A percentile compares a stretch with the other conserved stretches of the same genome.
Evolutionary conservation across 2,797 vertebrate species (phyloP).

Genomic region (Acrossocheilus wenchowensis): DNA sequence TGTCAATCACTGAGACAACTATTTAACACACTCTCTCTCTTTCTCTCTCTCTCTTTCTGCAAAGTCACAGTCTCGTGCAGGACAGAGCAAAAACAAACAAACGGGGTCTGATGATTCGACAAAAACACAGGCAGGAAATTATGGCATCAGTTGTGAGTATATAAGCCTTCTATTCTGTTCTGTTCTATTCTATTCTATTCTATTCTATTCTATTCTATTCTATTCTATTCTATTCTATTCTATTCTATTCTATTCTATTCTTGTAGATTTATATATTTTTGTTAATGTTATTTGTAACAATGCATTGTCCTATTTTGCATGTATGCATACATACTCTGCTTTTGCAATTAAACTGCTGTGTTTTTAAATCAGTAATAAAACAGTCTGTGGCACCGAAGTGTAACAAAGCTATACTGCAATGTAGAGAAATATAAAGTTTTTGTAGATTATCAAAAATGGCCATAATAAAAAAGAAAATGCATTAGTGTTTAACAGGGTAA

Average conservation of each 20-base stretch:
- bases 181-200: too few relatives aligned
- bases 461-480: background rate
- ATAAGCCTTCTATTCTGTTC: background rate
- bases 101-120: constrained; percentile 67
- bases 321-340: background rate
- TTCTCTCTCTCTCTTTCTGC: background rate
- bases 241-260: background rate
- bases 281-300: background rate
- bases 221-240: constrained; percentile 7
- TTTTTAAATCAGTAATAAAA: background rate
- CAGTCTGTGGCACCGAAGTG: background rate
- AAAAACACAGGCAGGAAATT: constrained; percentile 65
- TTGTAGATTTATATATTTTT: background rate
- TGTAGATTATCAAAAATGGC: background rate
- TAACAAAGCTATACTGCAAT: background rate
- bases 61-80: constrained; percentile 31
- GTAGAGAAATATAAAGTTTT: background rate
- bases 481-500: background rate
- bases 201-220: background rate
- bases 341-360: background rate
- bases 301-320: background rate
- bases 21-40: background rate
- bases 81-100: background rate
- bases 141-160: constrained; percentile 70
- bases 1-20: constrained; percentile 34